phyloP scores from a whole-genome alignment of 1,140 invertebrate species.

The Anastrepha ludens region DNA sequence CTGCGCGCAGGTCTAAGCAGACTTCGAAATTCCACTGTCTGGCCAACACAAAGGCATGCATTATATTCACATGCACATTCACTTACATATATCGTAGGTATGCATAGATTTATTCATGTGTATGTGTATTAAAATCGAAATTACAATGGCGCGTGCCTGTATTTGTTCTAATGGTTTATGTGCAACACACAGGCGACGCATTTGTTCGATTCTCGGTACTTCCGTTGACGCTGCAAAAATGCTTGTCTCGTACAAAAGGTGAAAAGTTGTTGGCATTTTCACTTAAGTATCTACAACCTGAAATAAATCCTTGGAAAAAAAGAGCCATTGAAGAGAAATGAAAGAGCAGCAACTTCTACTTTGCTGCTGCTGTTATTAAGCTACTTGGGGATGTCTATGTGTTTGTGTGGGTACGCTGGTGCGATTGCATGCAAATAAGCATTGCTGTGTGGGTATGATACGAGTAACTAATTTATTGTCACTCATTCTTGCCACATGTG shows the following conservation, averaged over 20 bases:
- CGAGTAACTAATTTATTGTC: constrained; percentile 48
- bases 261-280: constrained; percentile 33
- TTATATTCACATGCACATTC: not conserved
- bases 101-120: not conserved
- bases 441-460: constrained; percentile 16
- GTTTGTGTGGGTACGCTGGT: not conserved
- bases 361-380: not conserved
- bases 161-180: constrained; percentile 36
- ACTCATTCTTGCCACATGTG: constrained; percentile 44
- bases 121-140: not conserved
- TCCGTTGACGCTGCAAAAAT: not conserved
- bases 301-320: not conserved
- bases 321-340: not conserved
- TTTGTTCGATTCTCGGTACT: not conserved
- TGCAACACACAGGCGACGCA: not conserved
- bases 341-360: not conserved
- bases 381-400: not conserved
- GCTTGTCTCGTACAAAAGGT: not conserved
- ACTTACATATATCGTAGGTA: not conserved
- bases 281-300: not conserved
- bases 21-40: constrained; percentile 18
- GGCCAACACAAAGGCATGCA: not conserved
- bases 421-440: constrained; percentile 20
- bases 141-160: constrained; percentile 5
- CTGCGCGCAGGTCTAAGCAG: not conserved